phyloP scores from a whole-genome alignment of 2,888 invertebrate species.

The Nemapogon koenigi region DNA sequence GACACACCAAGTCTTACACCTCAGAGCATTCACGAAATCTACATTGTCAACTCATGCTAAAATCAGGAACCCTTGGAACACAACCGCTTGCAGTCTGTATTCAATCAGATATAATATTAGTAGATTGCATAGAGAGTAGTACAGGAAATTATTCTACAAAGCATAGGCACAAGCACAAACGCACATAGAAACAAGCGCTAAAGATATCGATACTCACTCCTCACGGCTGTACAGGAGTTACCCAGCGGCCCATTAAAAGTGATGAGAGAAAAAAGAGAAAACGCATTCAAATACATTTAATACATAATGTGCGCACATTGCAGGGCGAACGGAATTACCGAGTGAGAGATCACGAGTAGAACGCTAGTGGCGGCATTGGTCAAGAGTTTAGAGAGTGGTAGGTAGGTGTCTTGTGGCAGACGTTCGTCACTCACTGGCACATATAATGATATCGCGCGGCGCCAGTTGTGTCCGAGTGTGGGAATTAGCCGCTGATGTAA shows the following conservation, averaged over 20 bases:
- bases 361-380: constrained; percentile 46
- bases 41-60: constrained; percentile 4
- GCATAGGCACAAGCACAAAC: constrained; percentile 62
- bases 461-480: constrained; percentile 50
- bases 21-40: constrained; percentile 10
- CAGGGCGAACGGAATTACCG: constrained; percentile 66
- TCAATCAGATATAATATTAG: constrained; percentile 17
- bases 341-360: constrained; percentile 65
- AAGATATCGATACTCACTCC: constrained; percentile 73
- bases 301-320: constrained; percentile 66
- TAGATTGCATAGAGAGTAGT: constrained; percentile 21
- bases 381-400: constrained; percentile 1
- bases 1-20: constrained; percentile 41
- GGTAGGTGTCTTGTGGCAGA: constrained; percentile 2
- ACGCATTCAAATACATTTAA: constrained; percentile 67
- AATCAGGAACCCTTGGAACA: constrained; percentile 20
- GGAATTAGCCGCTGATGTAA: too few relatives aligned
- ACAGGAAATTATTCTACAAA: constrained; percentile 54
- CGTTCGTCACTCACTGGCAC: constrained; percentile 68
- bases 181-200: constrained; percentile 63
- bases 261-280: constrained; percentile 66
- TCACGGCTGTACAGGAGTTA: constrained; percentile 69
- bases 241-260: constrained; percentile 75
- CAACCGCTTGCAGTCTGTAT: constrained; percentile 60
- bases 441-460: constrained; percentile 70